phyloP scores from a whole-genome alignment of 2,888 invertebrate species.

The Pteria penguin region DNA sequence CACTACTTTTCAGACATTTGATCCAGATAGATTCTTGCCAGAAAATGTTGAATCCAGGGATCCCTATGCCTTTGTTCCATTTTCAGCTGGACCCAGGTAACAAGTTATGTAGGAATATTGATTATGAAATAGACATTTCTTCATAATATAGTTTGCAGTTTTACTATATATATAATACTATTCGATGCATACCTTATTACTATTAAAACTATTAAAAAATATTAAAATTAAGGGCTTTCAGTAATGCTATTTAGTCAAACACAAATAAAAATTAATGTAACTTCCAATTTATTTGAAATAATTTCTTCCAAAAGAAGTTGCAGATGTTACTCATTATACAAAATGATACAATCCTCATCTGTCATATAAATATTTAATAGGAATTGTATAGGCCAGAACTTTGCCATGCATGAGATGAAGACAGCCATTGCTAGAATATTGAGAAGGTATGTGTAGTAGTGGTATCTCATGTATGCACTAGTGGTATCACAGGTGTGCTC shows the following conservation, averaged over 20 bases:
- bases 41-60: conserved; percentile 65
- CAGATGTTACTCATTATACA: no score
- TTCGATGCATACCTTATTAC: background rate
- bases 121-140: background rate
- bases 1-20: conserved; percentile 64
- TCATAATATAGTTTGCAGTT: background rate
- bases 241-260: no score
- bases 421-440: conserved; percentile 64
- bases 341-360: no score
- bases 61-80: conserved; percentile 67
- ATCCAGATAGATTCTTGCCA: conserved; percentile 66
- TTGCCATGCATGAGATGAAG: conserved; percentile 76
- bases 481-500: no score
- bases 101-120: no score
- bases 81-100: conserved; percentile 74
- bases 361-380: no score
- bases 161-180: background rate
- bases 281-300: no score
- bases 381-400: conserved; percentile 75
- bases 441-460: conserved; percentile 51
- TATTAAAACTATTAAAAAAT: no score
- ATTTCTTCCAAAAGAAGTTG: no score
- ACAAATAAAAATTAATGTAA: no score
- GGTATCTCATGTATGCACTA: background rate
- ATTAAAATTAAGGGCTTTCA: no score